A percentile compares a stretch with the other conserved stretches of the same genome.
Evolutionary conservation across 2,888 invertebrate genomes (phyloP).

Genomic region (Drosophila kokeensis): DNA sequence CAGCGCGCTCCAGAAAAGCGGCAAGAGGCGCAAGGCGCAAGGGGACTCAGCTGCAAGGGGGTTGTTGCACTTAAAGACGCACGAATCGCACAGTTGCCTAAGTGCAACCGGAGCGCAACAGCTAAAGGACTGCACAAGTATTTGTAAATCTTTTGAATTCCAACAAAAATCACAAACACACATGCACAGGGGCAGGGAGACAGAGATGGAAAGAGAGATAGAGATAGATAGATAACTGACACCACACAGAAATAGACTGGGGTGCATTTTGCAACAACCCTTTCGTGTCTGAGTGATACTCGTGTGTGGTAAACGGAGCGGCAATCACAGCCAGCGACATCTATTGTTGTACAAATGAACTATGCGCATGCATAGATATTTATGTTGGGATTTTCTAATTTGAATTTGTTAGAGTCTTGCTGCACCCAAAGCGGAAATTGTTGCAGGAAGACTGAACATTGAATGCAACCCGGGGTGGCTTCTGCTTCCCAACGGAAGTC

Average conservation of each 20-base stretch:
- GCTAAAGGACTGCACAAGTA: slow-evolving; percentile 70
- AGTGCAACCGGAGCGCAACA: slow-evolving; percentile 70
- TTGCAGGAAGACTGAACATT: slow-evolving; percentile 70
- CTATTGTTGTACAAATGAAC: slow-evolving; percentile 72
- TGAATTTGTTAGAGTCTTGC: slow-evolving; percentile 71
- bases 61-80: slow-evolving; percentile 73
- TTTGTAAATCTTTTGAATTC: slow-evolving; percentile 81
- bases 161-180: slow-evolving; percentile 62
- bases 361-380: slow-evolving; percentile 74
- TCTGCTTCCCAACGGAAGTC: slow-evolving; percentile 57
- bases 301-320: slow-evolving; percentile 24
- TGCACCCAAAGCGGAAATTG: slow-evolving; percentile 76
- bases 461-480: slow-evolving; percentile 49
- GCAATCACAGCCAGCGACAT: slow-evolving; percentile 77
- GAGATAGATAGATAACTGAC: slow-evolving; percentile 24
- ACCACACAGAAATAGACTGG: slow-evolving; percentile 31
- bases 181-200: slow-evolving; percentile 13
- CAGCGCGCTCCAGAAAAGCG: slow-evolving; percentile 53
- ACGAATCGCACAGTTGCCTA: slow-evolving; percentile 58
- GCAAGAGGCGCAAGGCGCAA: not conserved
- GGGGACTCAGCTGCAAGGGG: slow-evolving; percentile 42
- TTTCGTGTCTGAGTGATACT: slow-evolving; percentile 55
- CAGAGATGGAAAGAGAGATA: slow-evolving; percentile 7
- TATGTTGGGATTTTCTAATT: slow-evolving; percentile 77
- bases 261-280: slow-evolving; percentile 76